Base-by-base conservation (phyloP, 1,140 invertebrate genomes). In the Drosophila mauritiana region DNA sequence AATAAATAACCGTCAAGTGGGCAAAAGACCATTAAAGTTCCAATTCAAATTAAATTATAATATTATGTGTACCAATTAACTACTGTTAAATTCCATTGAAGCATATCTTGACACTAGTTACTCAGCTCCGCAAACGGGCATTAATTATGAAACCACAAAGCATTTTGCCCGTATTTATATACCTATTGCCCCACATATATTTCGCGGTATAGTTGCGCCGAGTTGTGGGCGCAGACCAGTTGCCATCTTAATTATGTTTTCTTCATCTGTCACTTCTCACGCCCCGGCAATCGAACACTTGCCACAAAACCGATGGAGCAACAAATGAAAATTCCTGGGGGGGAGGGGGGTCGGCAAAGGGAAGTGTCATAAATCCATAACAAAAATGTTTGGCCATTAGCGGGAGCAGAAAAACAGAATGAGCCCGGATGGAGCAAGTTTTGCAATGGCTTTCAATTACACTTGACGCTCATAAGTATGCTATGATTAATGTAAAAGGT, bases 401-500 rank as follows among this genome's bases (percentile, higher is more conserved):
- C 51, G 20, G 40, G 13, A 48, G 48, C 27, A 13, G 22, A 13
- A 34, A 34, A 2, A 31, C 31, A 8, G 31, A 46, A 13, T 15
- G 39, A 51, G 22, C 49, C 15, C 31, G 36, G 51, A 42, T 12
- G 25, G 42, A 84, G 78, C 83, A 83, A 89, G 79, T 86, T 86
- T 86, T 83, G 64, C 81, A 86, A 89, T 86, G 83, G 81, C 83
- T 86, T 86, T 86, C 83, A 86, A 86, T 88, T 86, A 86, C 79
- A 86, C 79, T 86, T 73, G 83, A 83, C 83, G 75, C 83, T 80
- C 80, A 89, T 88, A 88, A 88, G 83, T 89, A 88, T 89, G 84
- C 84, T 68, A 88, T 88, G 83, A 88, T 88, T 88, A 88, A 88
- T 88, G 83, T 88, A 88, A 89, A 77, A 79, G 84, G 72, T 73